phyloP scores from a whole-genome alignment of 1,140 invertebrate genomes.

The Diabrotica virgifera region DNA sequence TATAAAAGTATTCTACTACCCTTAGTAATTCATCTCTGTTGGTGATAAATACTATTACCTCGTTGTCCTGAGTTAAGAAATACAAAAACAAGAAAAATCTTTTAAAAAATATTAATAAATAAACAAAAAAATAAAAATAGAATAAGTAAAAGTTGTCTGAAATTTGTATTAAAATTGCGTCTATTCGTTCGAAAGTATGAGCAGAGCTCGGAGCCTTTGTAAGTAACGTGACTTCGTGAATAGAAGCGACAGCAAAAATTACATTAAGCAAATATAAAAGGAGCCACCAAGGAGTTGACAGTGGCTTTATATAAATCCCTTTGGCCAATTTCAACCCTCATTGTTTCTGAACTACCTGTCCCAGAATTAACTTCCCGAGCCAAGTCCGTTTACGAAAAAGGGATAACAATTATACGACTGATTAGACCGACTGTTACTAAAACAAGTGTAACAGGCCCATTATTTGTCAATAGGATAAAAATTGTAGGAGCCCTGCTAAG shows the following conservation, averaged over 20 bases:
- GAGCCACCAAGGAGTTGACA: conserved; percentile 4
- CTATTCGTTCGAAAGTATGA: too few species aligned
- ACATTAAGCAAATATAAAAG: conserved; percentile 17
- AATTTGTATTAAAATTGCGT: too few species aligned
- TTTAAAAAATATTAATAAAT: too few species aligned
- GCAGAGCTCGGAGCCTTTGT: background rate
- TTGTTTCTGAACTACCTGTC: conserved; percentile 30
- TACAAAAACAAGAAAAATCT: too few species aligned
- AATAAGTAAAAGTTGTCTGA: too few species aligned
- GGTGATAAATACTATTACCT: too few species aligned
- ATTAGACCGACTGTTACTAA: conserved; percentile 29
- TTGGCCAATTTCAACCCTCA: conserved; percentile 24
- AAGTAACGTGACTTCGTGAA: background rate
- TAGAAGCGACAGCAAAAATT: conserved; percentile 7
- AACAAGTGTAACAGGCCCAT: conserved; percentile 39
- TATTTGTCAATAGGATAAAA: conserved; percentile 36
- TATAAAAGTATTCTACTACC: too few species aligned
- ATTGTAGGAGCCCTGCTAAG: conserved; percentile 35
- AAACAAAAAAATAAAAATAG: too few species aligned
- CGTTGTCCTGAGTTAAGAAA: too few species aligned
- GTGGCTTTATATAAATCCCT: conserved; percentile 20
- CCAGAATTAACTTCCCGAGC: conserved; percentile 28
- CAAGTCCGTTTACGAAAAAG: conserved; percentile 13
- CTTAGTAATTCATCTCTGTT: too few species aligned
- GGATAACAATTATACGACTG: conserved; percentile 34